These are phyloP conservation scores for Lepidurus apus DNA, from an alignment of 1,140 invertebrate species.

Conservation along the genomic window DNA sequence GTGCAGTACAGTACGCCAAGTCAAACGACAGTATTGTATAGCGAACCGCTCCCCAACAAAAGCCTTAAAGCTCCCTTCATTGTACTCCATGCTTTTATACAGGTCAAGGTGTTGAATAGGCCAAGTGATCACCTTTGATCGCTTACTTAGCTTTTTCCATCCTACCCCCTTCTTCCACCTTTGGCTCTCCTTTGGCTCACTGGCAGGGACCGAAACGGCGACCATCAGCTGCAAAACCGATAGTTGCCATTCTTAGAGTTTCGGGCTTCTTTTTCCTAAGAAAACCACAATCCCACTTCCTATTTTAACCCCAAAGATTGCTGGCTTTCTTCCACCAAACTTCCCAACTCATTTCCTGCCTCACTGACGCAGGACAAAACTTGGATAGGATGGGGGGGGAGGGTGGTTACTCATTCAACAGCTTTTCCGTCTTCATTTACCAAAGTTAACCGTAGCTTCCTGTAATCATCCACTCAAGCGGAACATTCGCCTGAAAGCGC, in stretches of 20 bases:
- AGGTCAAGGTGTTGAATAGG: slow-evolving; percentile 2
- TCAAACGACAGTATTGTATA: no score
- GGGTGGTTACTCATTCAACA: not conserved
- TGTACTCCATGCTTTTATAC: not conserved
- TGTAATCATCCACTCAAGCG: slow-evolving; percentile 13
- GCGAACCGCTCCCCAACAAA: no score
- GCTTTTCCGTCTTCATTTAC: not conserved
- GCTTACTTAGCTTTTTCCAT: not conserved
- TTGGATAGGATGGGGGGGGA: not conserved
- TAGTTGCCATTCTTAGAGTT: no score
- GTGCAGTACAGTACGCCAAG: no score
- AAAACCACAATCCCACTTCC: no score
- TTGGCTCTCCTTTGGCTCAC: no score
- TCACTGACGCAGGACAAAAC: not conserved
- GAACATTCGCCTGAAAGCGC: not conserved
- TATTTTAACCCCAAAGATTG: not conserved
- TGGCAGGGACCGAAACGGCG: no score
- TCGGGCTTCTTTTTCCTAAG: no score
- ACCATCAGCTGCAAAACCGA: no score
- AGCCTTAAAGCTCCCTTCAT: not conserved
- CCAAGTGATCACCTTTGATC: slow-evolving; percentile 15
- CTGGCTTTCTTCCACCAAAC: not conserved
- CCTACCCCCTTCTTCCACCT: not conserved
- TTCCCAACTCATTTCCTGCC: slow-evolving; percentile 21
- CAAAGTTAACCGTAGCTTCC: not conserved